Evolutionary conservation across 1,140 invertebrate genomes (phyloP), one percentile per base, ranked within the genome.

Genomic region (Hyles vespertilio): DNA sequence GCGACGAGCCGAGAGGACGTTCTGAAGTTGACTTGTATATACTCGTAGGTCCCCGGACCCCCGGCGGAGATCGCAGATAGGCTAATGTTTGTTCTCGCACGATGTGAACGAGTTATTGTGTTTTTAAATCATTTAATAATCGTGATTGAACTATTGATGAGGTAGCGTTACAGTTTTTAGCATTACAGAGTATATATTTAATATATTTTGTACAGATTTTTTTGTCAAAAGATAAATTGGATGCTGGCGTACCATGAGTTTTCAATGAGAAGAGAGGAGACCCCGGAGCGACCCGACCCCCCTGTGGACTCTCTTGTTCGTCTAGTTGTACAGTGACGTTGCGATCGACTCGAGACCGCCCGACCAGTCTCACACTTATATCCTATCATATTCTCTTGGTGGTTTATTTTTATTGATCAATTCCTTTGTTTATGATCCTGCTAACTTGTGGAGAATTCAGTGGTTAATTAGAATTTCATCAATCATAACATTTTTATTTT

Each of bases 151-250:
- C 84, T 89, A 81, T 86, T 84, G 82, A 88, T 71, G 78, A 82
- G 79, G 85, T 86, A 87, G 84, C 79, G 84, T 88, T 89, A 89
- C 85, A 85, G 82, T 88, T 89, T 82, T 85, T 87, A 85, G 85
- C 84, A 87, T 88, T 89, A 88, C 86, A 89, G 86, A 89, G 85
- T 89, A 89, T 89, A 87, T 89, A 88, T 89, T 89, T 83, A 87
- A 89, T 90, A 89, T 89, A 89, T 90, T 90, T 90, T 90, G 89
- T 90, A 90, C 85, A 89, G 88, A 89, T 84, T 84, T 89, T 89
- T 90, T 89, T 89, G 84, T 89, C 83, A 84, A 87, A 89, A 90
- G 85, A 89, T 89, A 89, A 90, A 90, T 88, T 89, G 83, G 83
- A 85, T 87, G 82, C 79, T 87, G 85, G 84, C 82, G 85, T 89